Evolutionary conservation across 2,797 vertebrate species (phyloP).

Genomic region (Coendou prehensilis): DNA sequence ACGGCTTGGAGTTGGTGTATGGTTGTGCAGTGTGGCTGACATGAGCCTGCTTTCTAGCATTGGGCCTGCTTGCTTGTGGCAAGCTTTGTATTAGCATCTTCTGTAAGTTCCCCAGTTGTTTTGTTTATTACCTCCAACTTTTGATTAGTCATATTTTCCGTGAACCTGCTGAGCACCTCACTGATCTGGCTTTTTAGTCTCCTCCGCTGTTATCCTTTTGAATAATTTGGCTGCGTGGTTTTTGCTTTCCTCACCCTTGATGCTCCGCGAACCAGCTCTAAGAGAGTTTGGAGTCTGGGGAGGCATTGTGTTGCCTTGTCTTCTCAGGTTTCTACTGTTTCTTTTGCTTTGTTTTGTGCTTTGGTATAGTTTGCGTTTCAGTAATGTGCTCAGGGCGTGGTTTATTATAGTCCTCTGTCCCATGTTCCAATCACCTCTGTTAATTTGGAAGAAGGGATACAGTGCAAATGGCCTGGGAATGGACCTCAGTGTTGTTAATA

Average conservation of each 20-base stretch:
- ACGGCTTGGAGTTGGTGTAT: not conserved
- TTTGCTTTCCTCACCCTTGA: not conserved
- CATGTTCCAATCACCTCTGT: not conserved
- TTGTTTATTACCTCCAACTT: not conserved
- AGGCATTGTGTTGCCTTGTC: not conserved
- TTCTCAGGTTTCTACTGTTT: not conserved
- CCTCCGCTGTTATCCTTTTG: not conserved
- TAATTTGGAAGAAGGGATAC: not conserved
- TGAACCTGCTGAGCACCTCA: not conserved
- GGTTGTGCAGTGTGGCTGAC: not conserved
- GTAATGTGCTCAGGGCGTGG: not conserved
- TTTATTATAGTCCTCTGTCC: not conserved
- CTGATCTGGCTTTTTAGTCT: not conserved
- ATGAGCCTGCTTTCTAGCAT: not conserved
- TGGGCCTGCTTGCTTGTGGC: not conserved
- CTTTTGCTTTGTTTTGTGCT: not conserved
- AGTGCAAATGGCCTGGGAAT: not conserved
- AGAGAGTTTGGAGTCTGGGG: not conserved
- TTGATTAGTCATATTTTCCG: not conserved
- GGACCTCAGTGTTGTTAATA: not conserved
- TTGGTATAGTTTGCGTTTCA: not conserved
- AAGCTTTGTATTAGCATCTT: not conserved
- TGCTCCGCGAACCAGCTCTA: not conserved
- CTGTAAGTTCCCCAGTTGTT: not conserved
- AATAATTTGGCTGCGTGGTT: not conserved